Evolutionary conservation across 2,113 vertebrate genomes (phyloP).

Genomic region (Macheiramphus alcinus): DNA sequence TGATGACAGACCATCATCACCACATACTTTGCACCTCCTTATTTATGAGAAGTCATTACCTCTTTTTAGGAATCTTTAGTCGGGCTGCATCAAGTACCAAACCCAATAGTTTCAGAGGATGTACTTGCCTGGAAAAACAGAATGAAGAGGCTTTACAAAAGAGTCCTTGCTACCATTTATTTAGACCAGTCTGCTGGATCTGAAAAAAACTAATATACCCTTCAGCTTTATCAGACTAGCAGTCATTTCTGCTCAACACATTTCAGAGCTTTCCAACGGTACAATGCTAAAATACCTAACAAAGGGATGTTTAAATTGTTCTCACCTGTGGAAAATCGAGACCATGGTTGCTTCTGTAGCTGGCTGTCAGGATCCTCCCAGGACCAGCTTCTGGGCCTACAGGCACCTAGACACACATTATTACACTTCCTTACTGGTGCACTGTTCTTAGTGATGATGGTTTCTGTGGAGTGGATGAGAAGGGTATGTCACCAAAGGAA

Average conservation of each 20-base stretch:
- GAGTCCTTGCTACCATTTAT: not conserved
- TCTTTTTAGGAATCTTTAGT: not conserved
- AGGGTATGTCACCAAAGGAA: not conserved
- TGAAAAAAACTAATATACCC: not conserved
- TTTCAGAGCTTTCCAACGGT: not conserved
- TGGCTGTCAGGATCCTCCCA: not conserved
- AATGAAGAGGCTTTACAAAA: not conserved
- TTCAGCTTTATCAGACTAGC: not conserved
- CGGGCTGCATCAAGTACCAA: not conserved
- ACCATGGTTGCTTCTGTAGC: not conserved
- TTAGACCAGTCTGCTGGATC: not conserved
- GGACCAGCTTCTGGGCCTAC: not conserved
- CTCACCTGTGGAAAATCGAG: not conserved
- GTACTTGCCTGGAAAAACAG: not conserved
- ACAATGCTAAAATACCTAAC: not conserved
- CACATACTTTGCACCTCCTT: not conserved
- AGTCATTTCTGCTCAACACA: not conserved
- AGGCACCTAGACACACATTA: not conserved
- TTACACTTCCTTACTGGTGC: rapidly evolving
- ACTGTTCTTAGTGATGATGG: not conserved
- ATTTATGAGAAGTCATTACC: not conserved
- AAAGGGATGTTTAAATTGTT: not conserved
- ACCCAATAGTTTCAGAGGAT: not conserved
- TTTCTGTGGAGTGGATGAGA: not conserved
- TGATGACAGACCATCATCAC: not conserved